phyloP scores from a whole-genome alignment of 2,888 invertebrate genomes.

The Nasonovia ribisnigri region DNA sequence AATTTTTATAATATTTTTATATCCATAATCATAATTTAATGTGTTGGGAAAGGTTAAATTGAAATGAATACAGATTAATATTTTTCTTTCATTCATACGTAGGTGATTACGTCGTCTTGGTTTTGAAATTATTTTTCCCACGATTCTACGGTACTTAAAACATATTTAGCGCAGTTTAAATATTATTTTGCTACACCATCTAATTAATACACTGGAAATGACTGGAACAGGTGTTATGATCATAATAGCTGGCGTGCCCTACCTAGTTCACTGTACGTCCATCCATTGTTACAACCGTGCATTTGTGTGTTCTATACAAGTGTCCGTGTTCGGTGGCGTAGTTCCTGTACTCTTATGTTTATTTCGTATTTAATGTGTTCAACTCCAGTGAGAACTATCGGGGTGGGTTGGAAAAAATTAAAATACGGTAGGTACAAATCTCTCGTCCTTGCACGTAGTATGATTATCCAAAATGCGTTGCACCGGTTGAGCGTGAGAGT shows the following conservation, averaged over 20 bases:
- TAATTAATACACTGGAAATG: constrained; percentile 48
- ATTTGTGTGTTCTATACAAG: constrained; percentile 27
- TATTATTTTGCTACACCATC: constrained; percentile 21
- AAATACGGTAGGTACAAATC: constrained; percentile 16
- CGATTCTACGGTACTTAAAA: background rate
- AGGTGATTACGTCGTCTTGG: background rate
- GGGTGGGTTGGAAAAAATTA: constrained; percentile 45
- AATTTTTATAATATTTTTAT: background rate
- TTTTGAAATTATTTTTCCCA: constrained; percentile 45
- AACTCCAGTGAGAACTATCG: constrained; percentile 58
- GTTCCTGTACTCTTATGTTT: constrained; percentile 61
- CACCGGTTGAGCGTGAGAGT: constrained; percentile 37
- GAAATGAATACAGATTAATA: background rate
- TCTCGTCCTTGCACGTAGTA: constrained; percentile 7
- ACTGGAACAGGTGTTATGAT: constrained; percentile 54
- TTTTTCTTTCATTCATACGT: constrained; percentile 8
- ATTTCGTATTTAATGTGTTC: constrained; percentile 32
- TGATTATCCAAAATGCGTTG: constrained; percentile 19
- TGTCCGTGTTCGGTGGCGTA: constrained; percentile 55
- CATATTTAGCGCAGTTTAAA: constrained; percentile 18
- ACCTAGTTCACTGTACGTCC: background rate
- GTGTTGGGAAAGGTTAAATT: background rate
- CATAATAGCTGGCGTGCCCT: constrained; percentile 14
- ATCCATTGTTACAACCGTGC: constrained; percentile 41
- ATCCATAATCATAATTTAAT: background rate